Evolutionary conservation across 92 coral and sea anemone species (phyloP), one percentile per base, ranked within the genome.

Genomic region (Actinostola sp.): DNA sequence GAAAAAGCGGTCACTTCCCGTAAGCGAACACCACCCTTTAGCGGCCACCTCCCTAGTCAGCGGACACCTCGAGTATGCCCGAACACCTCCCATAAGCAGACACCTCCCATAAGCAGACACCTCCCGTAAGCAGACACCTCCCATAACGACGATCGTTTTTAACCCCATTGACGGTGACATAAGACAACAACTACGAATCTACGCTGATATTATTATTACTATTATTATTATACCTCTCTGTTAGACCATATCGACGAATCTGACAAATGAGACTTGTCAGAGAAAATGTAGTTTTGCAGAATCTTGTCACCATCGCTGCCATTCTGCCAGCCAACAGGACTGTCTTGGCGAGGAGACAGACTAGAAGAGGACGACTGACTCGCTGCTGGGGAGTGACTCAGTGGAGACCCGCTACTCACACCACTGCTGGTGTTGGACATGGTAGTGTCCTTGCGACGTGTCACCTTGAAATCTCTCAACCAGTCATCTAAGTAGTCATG

Each of bases 341-440:
- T 86, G 75, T 81, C 81, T 21, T 75, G 81, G 16, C 81, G 72
- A 31, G 81, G 81, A 27, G 81, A 75, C 14, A 75, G 72, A 42
- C 81, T 75, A 38, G 92, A 86, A 53, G 77, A 57, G 12, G 96
- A 89, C 7, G 96, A 87, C 63, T 90, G 92, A 54, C 92, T 86
- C 21, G 90, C 95, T 19, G 93, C 84, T 5, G 98, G 98, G 25
- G 98, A 94, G 82, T 84, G 98, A 44, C 97, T 91, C 15, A 89
- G 88, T n/a, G 98, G 97, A 39, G 98, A 94, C 34, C 89, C 84
- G 73, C 98, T 91, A 72, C 98, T 91, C 66, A 94, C 98, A 26
- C 98, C 98, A 45, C 98, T 94, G 61, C 97, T 92, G 55, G 80
- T 82, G 56, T 92, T 92, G 0, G 92, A 87, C 63, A 83, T 62